Evolutionary conservation across 2,113 vertebrate species (phyloP).

Genomic region (Mystacornis crossleyi): DNA sequence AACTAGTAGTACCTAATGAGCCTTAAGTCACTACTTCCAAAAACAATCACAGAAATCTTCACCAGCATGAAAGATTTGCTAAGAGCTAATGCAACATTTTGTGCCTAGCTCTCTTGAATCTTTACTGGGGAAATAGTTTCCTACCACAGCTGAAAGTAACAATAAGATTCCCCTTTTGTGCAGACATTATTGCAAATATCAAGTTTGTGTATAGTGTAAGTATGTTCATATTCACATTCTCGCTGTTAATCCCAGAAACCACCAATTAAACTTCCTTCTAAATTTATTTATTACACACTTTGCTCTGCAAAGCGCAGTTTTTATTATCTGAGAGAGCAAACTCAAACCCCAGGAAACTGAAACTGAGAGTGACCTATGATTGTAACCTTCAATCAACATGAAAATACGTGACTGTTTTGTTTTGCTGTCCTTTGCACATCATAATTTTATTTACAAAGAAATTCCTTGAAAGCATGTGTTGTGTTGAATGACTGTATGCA

Average conservation of each 20-base stretch:
- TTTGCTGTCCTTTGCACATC: conserved; percentile 66
- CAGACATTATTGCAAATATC: neutral
- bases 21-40: neutral
- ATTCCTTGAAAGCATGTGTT: conserved; percentile 58
- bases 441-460: conserved; percentile 68
- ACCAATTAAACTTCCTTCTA: conserved; percentile 55
- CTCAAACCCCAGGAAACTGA: conserved; percentile 58
- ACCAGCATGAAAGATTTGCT: neutral
- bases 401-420: conserved; percentile 63
- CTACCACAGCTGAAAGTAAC: neutral
- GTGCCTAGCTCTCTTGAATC: neutral
- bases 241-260: conserved; percentile 47
- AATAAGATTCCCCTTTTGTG: neutral
- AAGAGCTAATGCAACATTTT: neutral
- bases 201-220: neutral
- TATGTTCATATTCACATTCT: neutral
- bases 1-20: neutral
- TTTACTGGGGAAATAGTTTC: neutral
- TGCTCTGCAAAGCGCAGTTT: conserved; percentile 60
- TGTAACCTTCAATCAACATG: conserved; percentile 52
- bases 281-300: conserved; percentile 63
- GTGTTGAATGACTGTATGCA: conserved; percentile 4
- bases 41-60: neutral
- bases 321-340: conserved; percentile 60
- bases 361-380: conserved; percentile 64